Evolutionary conservation across 2,113 vertebrate species (phyloP), one percentile per base, ranked within the genome.

Genomic region (Aptenodytes forsteri): DNA sequence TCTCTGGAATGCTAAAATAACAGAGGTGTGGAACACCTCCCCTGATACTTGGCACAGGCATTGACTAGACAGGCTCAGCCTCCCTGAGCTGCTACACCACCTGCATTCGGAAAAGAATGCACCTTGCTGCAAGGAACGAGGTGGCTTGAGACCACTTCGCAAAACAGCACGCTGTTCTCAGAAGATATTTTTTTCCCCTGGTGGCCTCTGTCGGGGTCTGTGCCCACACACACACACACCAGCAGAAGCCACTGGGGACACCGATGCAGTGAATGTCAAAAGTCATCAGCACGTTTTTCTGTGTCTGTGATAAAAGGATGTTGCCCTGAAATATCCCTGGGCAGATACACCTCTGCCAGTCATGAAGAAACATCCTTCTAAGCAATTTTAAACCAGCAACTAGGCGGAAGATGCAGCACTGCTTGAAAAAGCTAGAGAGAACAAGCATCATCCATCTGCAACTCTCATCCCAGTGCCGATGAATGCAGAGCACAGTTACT

Each of bases 81-180:
- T 67, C 22, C 27, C 55, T 58, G 49, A 85, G 30, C 22, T 55
- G n/a, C 82, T 52, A 34, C 14, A 21, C 27, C 3, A 4, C 27
- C 26, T 42, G 21, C 67, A 52, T 23, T 64, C 3, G 8, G 56
- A 80, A 80, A 91, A 87, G 14, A 42, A 42, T 42, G 42, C 42
- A 42, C 42, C 42, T 42, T 0, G 0, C 42, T 54, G 34, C 11
- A 4, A 69, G 71, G 34, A 86, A 77, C 0, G 0, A 59, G 49
- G 30, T 30, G n/a, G 30, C 29, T 23, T 81, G n/a, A 83, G 19
- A 76, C 4, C 22, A 36, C 16, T 61, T 58, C 2, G 16, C 6
- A 26, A 52, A 46, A 32, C 8, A 96, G 49, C 21, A 83, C 66
- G 29, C 11, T 81, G 30, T 16, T 93, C 18, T 27, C 21, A 78